Evolutionary conservation across 1,140 invertebrate species (phyloP).

Genomic region (Sarcophaga bullata): DNA sequence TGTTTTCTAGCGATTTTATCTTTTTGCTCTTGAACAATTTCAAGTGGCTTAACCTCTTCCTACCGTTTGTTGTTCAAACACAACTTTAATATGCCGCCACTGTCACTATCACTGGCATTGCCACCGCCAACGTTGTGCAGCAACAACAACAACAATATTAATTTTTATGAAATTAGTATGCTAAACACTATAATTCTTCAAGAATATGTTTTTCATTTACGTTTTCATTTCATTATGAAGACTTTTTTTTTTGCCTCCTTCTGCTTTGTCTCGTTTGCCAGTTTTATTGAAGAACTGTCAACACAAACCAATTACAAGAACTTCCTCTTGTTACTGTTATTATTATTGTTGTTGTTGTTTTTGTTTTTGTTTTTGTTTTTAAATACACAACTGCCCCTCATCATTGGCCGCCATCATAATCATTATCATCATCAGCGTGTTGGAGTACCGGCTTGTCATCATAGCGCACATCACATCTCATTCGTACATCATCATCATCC

Average conservation of each 20-base stretch:
- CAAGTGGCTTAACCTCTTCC: not conserved
- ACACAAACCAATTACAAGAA: conserved; percentile 40
- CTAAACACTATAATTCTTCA: not conserved
- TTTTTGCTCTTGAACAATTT: conserved; percentile 2
- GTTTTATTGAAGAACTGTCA: conserved; percentile 27
- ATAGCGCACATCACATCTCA: not conserved
- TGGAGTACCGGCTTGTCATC: not conserved
- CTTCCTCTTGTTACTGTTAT: not conserved
- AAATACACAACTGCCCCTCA: not conserved
- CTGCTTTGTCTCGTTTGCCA: not conserved
- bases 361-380: not conserved
- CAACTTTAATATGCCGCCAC: too few species aligned
- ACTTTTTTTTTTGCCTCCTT: not conserved
- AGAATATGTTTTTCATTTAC: conserved; percentile 15
- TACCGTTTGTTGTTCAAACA: too few species aligned
- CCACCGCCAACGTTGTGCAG: not conserved
- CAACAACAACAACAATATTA: not conserved
- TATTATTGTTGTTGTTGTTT: not conserved
- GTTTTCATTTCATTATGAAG: too few species aligned
- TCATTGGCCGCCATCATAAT: not conserved
- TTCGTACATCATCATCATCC: conserved; percentile 23
- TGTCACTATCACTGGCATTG: not conserved
- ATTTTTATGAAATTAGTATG: not conserved
- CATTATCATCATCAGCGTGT: not conserved
- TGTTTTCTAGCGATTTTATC: conserved; percentile 2